Percentiles rank a stretch among this genome's conserved stretches.
phyloP scores from a whole-genome alignment of 2,113 vertebrate species.

The Sinocyclocheilus rhinocerous region DNA sequence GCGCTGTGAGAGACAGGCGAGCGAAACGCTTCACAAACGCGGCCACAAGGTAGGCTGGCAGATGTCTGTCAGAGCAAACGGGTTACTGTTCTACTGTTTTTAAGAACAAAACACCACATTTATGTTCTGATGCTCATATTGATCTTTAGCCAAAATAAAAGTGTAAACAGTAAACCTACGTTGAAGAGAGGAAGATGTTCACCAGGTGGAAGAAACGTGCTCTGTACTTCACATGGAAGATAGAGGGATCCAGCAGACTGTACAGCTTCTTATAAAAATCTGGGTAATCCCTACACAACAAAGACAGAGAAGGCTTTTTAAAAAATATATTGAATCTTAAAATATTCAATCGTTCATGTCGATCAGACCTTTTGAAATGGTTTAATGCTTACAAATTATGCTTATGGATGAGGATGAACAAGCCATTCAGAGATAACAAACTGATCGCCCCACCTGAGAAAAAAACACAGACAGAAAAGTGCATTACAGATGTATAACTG shows the following conservation, averaged over 20 bases:
- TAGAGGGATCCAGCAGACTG: constrained; percentile 85
- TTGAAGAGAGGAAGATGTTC: constrained; percentile 92
- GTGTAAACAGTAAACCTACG: constrained; percentile 70
- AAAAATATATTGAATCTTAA: background rate
- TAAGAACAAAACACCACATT: background rate
- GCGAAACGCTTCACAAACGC: constrained; percentile 91
- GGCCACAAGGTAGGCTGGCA: constrained; percentile 91
- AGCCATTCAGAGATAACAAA: constrained; percentile 91
- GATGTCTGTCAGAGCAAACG: constrained; percentile 74
- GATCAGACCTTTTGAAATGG: background rate
- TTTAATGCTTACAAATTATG: constrained; percentile 91
- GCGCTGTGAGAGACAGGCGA: constrained; percentile 86
- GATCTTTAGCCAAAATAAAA: background rate
- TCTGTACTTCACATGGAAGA: constrained; percentile 92
- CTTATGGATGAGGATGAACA: constrained; percentile 92
- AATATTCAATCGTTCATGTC: background rate
- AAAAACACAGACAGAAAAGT: constrained; percentile 29
- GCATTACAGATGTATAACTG: background rate
- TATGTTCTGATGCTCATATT: background rate
- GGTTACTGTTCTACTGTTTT: background rate
- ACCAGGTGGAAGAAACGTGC: constrained; percentile 91
- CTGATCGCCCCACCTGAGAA: constrained; percentile 90
- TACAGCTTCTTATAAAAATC: constrained; percentile 96
- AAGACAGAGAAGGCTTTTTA: background rate
- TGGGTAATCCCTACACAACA: constrained; percentile 86